Base-by-base conservation (phyloP, 2,888 invertebrate genomes). In the Agrypnus murinus region DNA sequence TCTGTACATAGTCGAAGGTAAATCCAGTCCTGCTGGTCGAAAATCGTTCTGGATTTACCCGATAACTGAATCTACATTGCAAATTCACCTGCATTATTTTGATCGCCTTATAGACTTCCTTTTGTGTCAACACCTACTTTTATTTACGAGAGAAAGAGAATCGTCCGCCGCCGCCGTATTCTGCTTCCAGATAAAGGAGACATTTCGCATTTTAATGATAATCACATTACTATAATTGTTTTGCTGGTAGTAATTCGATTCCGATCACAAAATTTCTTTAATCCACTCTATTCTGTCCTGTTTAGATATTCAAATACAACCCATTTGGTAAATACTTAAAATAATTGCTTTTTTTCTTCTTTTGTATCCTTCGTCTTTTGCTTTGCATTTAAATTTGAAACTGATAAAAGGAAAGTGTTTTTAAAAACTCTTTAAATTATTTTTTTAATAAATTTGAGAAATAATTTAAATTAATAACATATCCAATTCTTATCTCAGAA, bases 11-110 rank as follows among this genome's bases (percentile, higher is more conserved):
- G 68, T 68, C 60, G 46, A 68, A 60, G 68, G 59, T 68, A 68
- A 62, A 68, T 68, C 62, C 62, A 62, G 48, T 55, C 40, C 53
- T 55, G 55, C 40, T 67, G 63, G 63, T 57, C 66, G 71, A 66
- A 71, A 71, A 71, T 71, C 71, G 71, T 71, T 71, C 70, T 66
- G 70, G 70, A 71, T 71, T 71, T 71, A 62, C 55, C 71, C 71
- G 71, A 71, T 71, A 67, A 67, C 67, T 48, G 43, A 71, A 71
- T 71, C 57, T 67, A 67, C 71, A 71, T 63, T 71, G 71, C 66
- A 71, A 71, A 71, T 71, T 67, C 62, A 71, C 71, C 67, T 71
- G 71, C 67, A 71, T 71, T 71, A 67, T 71, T 71, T 71, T 66
- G 71, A 71, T 71, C 71, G 71, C 67, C 71, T 71, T 71, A 71